A percentile compares a stretch with the other conserved stretches of the same genome.
Evolutionary conservation across 2,888 invertebrate genomes (phyloP).

Genomic region (Dasysyrphus albostriatus): DNA sequence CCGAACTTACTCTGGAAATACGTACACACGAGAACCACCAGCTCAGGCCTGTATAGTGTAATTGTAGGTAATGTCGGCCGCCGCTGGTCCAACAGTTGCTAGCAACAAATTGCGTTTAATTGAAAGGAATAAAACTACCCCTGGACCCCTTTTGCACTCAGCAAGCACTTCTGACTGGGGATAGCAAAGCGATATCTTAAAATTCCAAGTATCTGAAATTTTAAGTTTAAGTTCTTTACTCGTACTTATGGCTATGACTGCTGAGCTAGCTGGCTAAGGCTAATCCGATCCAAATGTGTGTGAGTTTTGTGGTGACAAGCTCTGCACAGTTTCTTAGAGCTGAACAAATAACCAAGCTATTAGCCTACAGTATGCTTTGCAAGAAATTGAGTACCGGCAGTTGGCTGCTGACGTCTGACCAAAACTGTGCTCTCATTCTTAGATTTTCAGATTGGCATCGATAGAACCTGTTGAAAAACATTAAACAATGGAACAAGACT

Average conservation of each 20-base stretch:
- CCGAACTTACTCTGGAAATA: conserved; percentile 36
- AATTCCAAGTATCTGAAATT: conserved; percentile 65
- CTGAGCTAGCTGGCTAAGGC: conserved; percentile 6
- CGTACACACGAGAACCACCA: conserved; percentile 30
- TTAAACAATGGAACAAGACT: no score
- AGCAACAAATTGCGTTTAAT: conserved; percentile 76
- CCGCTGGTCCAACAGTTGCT: conserved; percentile 53
- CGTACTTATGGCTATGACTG: conserved; percentile 17
- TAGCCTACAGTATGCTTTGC: conserved; percentile 21
- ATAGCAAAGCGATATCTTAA: conserved; percentile 56
- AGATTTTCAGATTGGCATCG: no score
- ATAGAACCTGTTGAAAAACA: no score
- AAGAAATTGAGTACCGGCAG: not conserved
- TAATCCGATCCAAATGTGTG: conserved; percentile 59
- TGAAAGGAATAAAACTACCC: conserved; percentile 63
- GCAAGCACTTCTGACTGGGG: not conserved
- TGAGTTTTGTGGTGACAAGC: conserved; percentile 50
- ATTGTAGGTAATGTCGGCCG: not conserved
- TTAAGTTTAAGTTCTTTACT: conserved; percentile 65
- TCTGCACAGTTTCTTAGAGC: conserved; percentile 4
- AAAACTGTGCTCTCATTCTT: no score
- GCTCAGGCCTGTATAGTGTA: not conserved
- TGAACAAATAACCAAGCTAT: conserved; percentile 18
- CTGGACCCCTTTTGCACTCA: not conserved
- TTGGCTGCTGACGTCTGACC: no score